Percentiles rank a stretch among this genome's conserved stretches.
These are phyloP conservation scores for Baronia brevicornis DNA, from an alignment of 2,888 invertebrate genomes.

Conservation along the genomic window DNA sequence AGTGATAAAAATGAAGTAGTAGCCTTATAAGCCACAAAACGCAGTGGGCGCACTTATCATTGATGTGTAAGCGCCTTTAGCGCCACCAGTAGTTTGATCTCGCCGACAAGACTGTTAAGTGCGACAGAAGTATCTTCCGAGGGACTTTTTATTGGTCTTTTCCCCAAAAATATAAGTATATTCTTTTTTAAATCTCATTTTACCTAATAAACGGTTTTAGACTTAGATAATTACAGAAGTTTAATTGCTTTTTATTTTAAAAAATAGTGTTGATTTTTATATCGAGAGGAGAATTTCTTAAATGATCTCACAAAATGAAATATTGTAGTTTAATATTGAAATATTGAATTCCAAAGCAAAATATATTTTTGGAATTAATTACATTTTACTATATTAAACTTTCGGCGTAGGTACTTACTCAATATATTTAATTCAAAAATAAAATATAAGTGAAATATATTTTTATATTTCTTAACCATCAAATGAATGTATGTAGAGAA, in stretches of 20 bases:
- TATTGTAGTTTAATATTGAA: conserved; percentile 12
- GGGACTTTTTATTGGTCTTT: conserved; percentile 4
- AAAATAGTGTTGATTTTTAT: too few relatives aligned
- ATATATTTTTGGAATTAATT: too few relatives aligned
- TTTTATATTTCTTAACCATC: conserved; percentile 8
- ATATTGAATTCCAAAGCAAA: too few relatives aligned
- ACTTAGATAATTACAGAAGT: too few relatives aligned
- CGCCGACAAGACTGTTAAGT: conserved; percentile 24
- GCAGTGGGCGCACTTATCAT: conserved; percentile 22
- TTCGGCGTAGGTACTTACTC: too few relatives aligned
- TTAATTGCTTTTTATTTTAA: too few relatives aligned
- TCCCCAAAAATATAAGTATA: conserved; percentile 2
- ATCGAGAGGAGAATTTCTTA: too few relatives aligned
- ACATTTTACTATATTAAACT: too few relatives aligned
- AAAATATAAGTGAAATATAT: too few relatives aligned
- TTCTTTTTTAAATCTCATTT: conserved; percentile 1
- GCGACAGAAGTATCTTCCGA: conserved; percentile 12
- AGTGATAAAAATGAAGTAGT: conserved; percentile 11
- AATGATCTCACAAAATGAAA: too few relatives aligned
- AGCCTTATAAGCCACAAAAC: conserved; percentile 14
- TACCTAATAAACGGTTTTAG: conserved; percentile 3
- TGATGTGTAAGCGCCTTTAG: conserved; percentile 28
- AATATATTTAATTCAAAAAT: too few relatives aligned
- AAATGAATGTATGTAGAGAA: not conserved
- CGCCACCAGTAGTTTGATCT: conserved; percentile 40